Conservation (phyloP, 2,888 invertebrate genomes). For the Orthosia gracilis region DNA sequence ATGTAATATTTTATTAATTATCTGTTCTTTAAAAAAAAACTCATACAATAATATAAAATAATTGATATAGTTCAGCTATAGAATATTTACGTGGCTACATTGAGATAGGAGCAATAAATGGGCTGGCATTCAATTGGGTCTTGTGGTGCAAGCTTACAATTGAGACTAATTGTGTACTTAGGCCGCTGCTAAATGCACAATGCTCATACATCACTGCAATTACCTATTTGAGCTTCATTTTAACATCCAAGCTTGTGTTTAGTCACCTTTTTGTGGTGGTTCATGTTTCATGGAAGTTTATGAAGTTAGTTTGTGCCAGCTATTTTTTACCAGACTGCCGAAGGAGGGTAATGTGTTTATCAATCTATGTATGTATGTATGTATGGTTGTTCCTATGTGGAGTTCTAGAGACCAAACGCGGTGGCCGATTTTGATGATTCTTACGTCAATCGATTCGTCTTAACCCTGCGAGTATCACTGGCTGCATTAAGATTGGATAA, state of each 20-base stretch:
- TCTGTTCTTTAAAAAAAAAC: slow-evolving; percentile 5
- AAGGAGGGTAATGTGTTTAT: no score
- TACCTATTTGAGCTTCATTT: slow-evolving; percentile 57
- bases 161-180: slow-evolving; percentile 82
- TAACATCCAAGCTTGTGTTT: slow-evolving; percentile 24
- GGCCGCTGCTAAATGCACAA: slow-evolving; percentile 64
- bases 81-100: slow-evolving; percentile 25
- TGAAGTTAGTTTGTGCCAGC: no score
- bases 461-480: no score
- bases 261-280: not conserved
- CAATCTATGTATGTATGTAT: no score
- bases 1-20: not conserved
- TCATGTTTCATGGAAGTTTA: not conserved
- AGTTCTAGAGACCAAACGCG: no score
- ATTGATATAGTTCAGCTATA: slow-evolving; percentile 16
- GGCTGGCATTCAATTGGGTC: slow-evolving; percentile 74
- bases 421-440: no score
- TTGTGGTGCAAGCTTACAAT: slow-evolving; percentile 74
- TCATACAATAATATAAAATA: slow-evolving; percentile 8
- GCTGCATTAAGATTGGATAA: no score
- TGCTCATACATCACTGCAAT: slow-evolving; percentile 65
- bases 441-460: no score
- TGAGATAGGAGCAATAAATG: slow-evolving; percentile 62
- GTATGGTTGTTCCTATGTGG: no score
- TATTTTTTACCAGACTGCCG: no score